Conservation (phyloP, 2,888 invertebrate genomes). For the Eurytoma californica region DNA sequence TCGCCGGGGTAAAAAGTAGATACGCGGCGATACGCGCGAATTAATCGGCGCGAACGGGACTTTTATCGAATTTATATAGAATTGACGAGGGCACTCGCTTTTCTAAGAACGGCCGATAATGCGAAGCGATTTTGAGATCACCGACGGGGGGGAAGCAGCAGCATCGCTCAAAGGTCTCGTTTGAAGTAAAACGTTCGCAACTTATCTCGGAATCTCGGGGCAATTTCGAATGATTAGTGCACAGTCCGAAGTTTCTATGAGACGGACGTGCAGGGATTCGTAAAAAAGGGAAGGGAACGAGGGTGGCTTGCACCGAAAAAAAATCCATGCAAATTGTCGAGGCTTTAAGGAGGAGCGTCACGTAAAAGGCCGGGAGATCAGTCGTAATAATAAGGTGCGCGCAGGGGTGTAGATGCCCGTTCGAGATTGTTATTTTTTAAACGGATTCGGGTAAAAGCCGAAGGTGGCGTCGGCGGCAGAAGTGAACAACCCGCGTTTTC, state of each 20-base stretch:
- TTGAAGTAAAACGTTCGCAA: neutral
- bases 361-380: slow-evolving; percentile 22
- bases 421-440: slow-evolving; percentile 40
- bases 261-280: slow-evolving; percentile 27
- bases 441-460: slow-evolving; percentile 12
- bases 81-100: too few relatives aligned
- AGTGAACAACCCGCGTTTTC: slow-evolving; percentile 34
- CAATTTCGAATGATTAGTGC: slow-evolving; percentile 5
- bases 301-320: slow-evolving; percentile 5
- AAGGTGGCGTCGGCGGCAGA: neutral
- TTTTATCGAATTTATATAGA: too few relatives aligned
- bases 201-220: slow-evolving; percentile 14
- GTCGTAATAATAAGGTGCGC: slow-evolving; percentile 28
- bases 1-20: too few relatives aligned
- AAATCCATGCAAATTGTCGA: slow-evolving; percentile 28
- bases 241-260: slow-evolving; percentile 10
- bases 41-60: too few relatives aligned
- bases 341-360: slow-evolving; percentile 13
- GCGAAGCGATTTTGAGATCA: too few relatives aligned
- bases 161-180: neutral
- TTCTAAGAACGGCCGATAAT: too few relatives aligned
- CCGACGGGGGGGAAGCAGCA: too few relatives aligned
- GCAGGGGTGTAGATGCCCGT: slow-evolving; percentile 22
- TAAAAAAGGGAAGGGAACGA: neutral
- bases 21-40: too few relatives aligned